Percentiles rank a stretch among this genome's conserved stretches.
These are phyloP conservation scores for Dione juno DNA, from an alignment of 2,888 invertebrate species.

Conservation along the genomic window DNA sequence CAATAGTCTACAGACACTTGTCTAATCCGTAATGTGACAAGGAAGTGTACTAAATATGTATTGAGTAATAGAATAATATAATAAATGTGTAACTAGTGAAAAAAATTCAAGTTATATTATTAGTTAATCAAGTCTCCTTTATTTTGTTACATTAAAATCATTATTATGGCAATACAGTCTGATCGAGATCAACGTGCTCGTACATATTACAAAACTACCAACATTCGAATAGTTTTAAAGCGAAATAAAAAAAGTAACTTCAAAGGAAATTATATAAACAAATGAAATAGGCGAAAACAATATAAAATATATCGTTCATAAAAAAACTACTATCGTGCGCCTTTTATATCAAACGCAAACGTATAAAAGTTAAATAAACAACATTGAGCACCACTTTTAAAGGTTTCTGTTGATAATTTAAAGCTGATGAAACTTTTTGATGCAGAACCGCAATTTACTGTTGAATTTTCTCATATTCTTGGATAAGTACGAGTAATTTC, in stretches of 20 bases:
- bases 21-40: too few species aligned
- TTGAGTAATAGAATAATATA: too few species aligned
- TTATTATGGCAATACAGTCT: too few species aligned
- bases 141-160: too few species aligned
- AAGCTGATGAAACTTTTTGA: slow-evolving; percentile 19
- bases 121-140: too few species aligned
- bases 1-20: too few species aligned
- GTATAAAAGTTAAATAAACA: slow-evolving; percentile 28
- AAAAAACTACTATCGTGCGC: neutral
- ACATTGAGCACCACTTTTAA: slow-evolving; percentile 18
- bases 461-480: neutral
- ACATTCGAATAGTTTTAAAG: neutral
- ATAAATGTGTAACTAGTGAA: too few species aligned
- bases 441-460: slow-evolving; percentile 14
- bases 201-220: neutral
- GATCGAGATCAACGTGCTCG: too few species aligned
- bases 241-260: neutral
- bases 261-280: slow-evolving; percentile 13
- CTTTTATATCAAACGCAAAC: slow-evolving; percentile 18
- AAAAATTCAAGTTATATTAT: too few species aligned
- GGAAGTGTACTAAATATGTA: too few species aligned
- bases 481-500: neutral
- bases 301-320: slow-evolving; percentile 15
- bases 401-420: slow-evolving; percentile 25
- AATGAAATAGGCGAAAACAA: slow-evolving; percentile 6